Base-by-base conservation (phyloP, 1,140 invertebrate species). In the Stenopsyche tienmushanensis region DNA sequence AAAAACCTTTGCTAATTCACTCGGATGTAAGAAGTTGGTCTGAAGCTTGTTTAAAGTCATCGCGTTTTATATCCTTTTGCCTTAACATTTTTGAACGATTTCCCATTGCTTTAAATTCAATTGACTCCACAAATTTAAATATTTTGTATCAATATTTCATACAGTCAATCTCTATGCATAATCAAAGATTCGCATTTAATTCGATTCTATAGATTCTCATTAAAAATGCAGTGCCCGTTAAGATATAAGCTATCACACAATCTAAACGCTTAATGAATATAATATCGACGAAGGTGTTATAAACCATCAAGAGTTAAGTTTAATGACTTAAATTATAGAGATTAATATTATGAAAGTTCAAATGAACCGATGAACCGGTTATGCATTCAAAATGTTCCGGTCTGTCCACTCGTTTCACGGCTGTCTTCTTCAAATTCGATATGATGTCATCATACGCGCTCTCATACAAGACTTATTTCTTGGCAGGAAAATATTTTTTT, bases 1-100 rank as follows among this genome's bases (percentile, higher is more conserved):
- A 53, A 49, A 20, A 49, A 49, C 18, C 45, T 49, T 49, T 15
- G 45, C 23, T 49, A 49, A 49, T 49, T 49, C 23, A n/a, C n/a
- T n/a, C n/a, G n/a, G n/a, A n/a, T n/a, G n/a, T n/a, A n/a, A n/a
- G n/a, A n/a, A n/a, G n/a, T n/a, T n/a, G n/a, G n/a, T n/a, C n/a
- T n/a, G n/a, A n/a, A n/a, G n/a, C n/a, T n/a, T n/a, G n/a, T n/a
- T 34, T 7, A 34, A 34, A 34, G 13, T 34, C 5, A 34, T 7
- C 13, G 13, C 29, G 13, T 34, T 34, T 34, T 7, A 34, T 7
- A 34, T 34, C 29, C 5, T 7, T 7, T 7, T 34, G 13, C 13
- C 15, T 49, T 42, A 42, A 23, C 15, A 21, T 49, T 21, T 49
- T 23, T 49, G 10, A 23, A 49, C 47, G 29, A 7, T 34, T 7